Evolutionary conservation across 1,140 invertebrate genomes (phyloP), one percentile per base, ranked within the genome.

Genomic region (Diorhabda carinulata): DNA sequence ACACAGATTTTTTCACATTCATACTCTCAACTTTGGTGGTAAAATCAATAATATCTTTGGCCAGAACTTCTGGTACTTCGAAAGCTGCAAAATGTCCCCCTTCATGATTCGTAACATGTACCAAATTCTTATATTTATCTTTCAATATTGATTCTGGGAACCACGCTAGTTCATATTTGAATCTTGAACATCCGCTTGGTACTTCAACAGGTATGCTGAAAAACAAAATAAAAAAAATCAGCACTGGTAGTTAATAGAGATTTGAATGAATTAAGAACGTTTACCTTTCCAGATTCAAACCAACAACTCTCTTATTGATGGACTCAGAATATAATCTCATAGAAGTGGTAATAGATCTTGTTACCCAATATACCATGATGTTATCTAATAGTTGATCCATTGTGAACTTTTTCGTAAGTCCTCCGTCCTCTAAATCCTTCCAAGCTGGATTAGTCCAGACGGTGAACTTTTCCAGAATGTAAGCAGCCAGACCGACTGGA

Each of bases 281-380:
- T 82, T 79, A 88, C 86, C 74, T 78, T 43, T 89, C 85, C 3
- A 88, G 70, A 10, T 82, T 73, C 42, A 86, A 40, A 42, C 10
- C 45, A 65, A 2, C 66, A 71, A 0, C 77, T 60, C 5, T 84
- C 5, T 73, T 76, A 6, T 61, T 81, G 60, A 88, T 84, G 0
- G 75, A 81, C 79, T 95, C 93, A 2, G 89, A 82, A 75, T 95
- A 96, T 4, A 94, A 80, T 65, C 94, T 83, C 75, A 88, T 83
- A 1, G 92, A 91, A 0, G 91, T 90, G 0, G 91, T 92, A 2
- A 95, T 91, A 2, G 88, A 88, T 68, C 88, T 88, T 0, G 89
- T 89, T 0, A 89, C 76, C 89, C 93, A 97, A 79, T 96, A 97
- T 43, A 96, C 80, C 91, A 95, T 96, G 0, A 97, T 77, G 77